These are phyloP conservation scores for Eidolon helvum DNA, from an alignment of 2,113 vertebrate species.

Conservation along the genomic window DNA sequence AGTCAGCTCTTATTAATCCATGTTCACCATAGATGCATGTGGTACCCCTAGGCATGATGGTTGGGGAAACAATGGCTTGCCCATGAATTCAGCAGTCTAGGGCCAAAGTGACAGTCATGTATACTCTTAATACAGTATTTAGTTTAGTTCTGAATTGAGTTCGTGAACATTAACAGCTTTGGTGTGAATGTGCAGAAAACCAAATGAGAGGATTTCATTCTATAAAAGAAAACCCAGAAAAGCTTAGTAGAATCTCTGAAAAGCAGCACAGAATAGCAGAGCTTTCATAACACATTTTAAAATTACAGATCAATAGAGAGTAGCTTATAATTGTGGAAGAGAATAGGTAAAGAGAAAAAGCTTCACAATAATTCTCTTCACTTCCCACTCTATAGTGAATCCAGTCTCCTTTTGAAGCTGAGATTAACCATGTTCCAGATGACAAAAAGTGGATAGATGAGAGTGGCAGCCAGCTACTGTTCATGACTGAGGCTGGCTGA, in stretches of 20 bases:
- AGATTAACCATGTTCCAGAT: constrained; percentile 1
- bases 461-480: neutral
- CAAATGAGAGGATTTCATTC: constrained; percentile 64
- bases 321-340: constrained; percentile 27
- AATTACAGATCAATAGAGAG: constrained; percentile 47
- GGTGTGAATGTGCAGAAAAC: constrained; percentile 57
- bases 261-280: constrained; percentile 33
- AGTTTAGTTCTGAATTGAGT: constrained; percentile 55
- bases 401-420: constrained; percentile 30
- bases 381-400: neutral
- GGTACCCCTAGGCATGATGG: neutral
- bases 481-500: neutral
- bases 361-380: constrained; percentile 37
- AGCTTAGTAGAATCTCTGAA: constrained; percentile 45
- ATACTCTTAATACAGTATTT: constrained; percentile 51
- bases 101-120: constrained; percentile 10
- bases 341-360: constrained; percentile 41
- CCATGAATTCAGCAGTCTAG: constrained; percentile 39
- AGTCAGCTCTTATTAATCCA: constrained; percentile 7
- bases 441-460: constrained; percentile 2
- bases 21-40: neutral
- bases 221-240: constrained; percentile 72
- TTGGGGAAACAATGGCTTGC: constrained; percentile 1
- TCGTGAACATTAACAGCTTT: constrained; percentile 60
- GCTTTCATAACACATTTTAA: constrained; percentile 23